Base-by-base conservation (phyloP, 2,888 invertebrate genomes). In the Hydropsyche betteni region DNA sequence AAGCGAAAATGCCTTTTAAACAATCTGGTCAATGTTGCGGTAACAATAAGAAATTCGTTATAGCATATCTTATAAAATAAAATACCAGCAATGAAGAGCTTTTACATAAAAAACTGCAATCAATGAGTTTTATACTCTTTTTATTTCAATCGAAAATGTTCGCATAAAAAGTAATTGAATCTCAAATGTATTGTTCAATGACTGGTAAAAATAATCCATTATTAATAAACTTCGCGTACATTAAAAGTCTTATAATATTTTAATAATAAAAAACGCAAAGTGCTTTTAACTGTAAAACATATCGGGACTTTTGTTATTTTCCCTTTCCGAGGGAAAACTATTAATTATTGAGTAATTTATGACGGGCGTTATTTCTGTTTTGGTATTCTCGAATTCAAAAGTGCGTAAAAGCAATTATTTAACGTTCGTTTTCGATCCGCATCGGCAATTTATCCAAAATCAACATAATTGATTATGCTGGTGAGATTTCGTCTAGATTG, bases 381-480 rank as follows among this genome's bases (percentile, higher is more conserved):
- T n/a, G 55, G n/a, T 24, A 61, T 61, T 64, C 34, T 12, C 34
- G 36, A 24, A 64, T 33, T 34, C 64, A 64, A 12, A 64, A 12
- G 64, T 36, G 64, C 36, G 36, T 64, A 36, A 64, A 64, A n/a
- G 36, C 34, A 36, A 36, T 64, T 64, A 64, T 5, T 44, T 44
- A 44, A 44, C 6, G 44, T 44, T 44, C 44, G 44, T 10, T 34
- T 64, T 33, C 10, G 64, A 64, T 7, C 12, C 64, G 64, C 64
- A 64, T 64, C 64, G 64, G 34, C 5, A 36, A 64, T 36, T 34
- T 34, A 12, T 64, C 10, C 64, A 64, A 64, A 64, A 64, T 64
- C 64, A 64, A 64, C 64, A 36, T 64, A 64, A 64, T 64, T 64
- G 64, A 64, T 64, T 64, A 64, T 64, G 36, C 16, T 16, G 24